Evolutionary conservation across 2,888 invertebrate genomes (phyloP), one percentile per base, ranked within the genome.

Genomic region (Baccha elongata): DNA sequence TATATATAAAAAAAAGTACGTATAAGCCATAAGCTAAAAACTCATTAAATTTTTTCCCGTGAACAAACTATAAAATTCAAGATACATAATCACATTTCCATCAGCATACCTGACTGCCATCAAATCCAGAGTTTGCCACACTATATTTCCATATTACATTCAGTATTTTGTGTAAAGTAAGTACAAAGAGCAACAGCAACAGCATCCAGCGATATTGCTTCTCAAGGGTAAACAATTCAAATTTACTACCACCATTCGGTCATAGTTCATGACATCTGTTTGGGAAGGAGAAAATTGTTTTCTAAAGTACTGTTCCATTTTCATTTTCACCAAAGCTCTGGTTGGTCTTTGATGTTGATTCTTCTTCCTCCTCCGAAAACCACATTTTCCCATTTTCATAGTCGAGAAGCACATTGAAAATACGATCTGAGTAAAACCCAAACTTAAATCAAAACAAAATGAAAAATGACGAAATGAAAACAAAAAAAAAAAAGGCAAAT

Each of bases 231-330:
- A 78, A 83, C 83, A 83, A 83, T 78, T 73, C 69, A 78, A 83
- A 83, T 83, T 83, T 78, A 83, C 83, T 83, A 64, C 76, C 68
- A 73, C 58, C 58, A 73, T 67, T 78, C 76, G 83, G 83, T 83
- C 83, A 78, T 83, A 83, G 83, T 83, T 83, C 83, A 78, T 73
- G 83, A 73, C 83, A 83, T 83, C 67, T 83, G 83, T 29, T 78
- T 35, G 35, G 29, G 17, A 40, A 52, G 48, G 42, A 72, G 67
- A 64, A 72, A 76, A 72, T 73, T 83, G 72, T 83, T 83, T 83
- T 78, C 78, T 19, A 78, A 78, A 72, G 68, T 78, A 67, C 48
- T 60, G 64, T 65, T 76, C 76, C 52, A 62, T 73, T 78, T 58
- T 21, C 44, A 21, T 53, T 52, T 73, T 48, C 32, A 44, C 48